These are phyloP conservation scores for Thymelicus lineola DNA, from an alignment of 2,888 invertebrate genomes.

Conservation along the genomic window DNA sequence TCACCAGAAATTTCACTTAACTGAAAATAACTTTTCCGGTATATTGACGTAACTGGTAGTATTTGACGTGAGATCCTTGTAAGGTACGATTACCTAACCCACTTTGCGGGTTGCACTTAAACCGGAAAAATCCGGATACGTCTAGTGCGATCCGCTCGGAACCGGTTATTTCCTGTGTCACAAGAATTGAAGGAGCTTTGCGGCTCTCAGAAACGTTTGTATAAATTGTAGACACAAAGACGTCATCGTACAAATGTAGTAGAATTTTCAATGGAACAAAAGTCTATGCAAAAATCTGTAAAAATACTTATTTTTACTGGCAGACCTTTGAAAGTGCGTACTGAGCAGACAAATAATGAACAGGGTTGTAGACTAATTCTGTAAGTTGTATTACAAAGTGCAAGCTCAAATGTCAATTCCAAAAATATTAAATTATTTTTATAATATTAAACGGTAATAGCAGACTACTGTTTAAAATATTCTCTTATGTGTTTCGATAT, in stretches of 20 bases:
- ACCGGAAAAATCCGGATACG: constrained; percentile 68
- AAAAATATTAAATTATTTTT: no score
- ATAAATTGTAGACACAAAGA: constrained; percentile 7
- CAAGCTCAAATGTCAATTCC: no score
- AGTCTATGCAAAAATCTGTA: no score
- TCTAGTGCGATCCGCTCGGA: constrained; percentile 60
- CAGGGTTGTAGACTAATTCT: no score
- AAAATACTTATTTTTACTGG: no score
- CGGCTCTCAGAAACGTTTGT: background rate
- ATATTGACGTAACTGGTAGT: constrained; percentile 57
- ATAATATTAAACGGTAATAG: no score
- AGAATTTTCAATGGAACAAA: background rate
- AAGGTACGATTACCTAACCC: constrained; percentile 45
- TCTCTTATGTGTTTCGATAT: no score
- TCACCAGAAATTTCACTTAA: constrained; percentile 39
- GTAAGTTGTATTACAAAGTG: no score
- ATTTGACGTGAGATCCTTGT: constrained; percentile 53
- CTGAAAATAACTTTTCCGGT: constrained; percentile 56
- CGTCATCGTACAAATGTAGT: constrained; percentile 55
- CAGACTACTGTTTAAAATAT: no score
- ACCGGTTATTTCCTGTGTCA: constrained; percentile 67
- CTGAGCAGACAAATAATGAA: background rate
- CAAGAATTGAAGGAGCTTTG: constrained; percentile 21
- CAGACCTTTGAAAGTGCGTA: background rate
- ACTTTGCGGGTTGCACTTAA: constrained; percentile 57